Conservation (phyloP, 1,140 invertebrate genomes). For the Helicoverpa zea region DNA sequence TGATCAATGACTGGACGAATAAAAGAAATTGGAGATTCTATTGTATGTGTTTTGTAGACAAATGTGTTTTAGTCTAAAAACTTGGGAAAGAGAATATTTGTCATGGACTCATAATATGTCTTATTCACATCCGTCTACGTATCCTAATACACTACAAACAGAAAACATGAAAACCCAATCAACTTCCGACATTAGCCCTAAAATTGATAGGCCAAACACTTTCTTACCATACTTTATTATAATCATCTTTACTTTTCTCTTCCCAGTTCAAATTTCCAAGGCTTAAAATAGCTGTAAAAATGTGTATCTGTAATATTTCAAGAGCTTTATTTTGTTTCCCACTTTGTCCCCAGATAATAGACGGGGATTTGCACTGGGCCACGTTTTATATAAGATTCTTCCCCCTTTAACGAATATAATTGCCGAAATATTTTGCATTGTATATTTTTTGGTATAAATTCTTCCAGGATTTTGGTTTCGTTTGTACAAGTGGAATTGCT, state of each 20-base stretch:
- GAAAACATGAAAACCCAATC: not conserved
- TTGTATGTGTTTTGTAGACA: no score
- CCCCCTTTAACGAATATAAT: slow-evolving; percentile 22
- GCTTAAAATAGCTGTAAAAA: slow-evolving; percentile 15
- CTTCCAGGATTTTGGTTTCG: not conserved
- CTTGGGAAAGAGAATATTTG: no score
- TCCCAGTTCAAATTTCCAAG: not conserved
- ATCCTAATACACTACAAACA: not conserved
- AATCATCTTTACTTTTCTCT: not conserved
- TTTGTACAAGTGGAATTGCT: not conserved
- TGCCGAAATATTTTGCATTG: slow-evolving; percentile 20
- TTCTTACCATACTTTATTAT: not conserved
- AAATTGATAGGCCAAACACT: not conserved
- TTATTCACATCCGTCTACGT: no score
- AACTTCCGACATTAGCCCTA: no score
- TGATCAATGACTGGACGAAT: no score
- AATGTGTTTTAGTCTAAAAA: no score
- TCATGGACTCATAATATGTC: no score
- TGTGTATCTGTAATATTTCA: slow-evolving; percentile 27
- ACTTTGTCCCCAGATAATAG: slow-evolving; percentile 25
- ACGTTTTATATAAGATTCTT: slow-evolving; percentile 5
- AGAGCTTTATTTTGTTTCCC: slow-evolving; percentile 10
- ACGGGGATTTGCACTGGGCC: not conserved
- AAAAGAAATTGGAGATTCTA: no score
- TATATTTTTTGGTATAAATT: slow-evolving; percentile 1